Evolutionary conservation across 1,140 invertebrate genomes (phyloP), one percentile per base, ranked within the genome.

Genomic region (Drosophila varians): DNA sequence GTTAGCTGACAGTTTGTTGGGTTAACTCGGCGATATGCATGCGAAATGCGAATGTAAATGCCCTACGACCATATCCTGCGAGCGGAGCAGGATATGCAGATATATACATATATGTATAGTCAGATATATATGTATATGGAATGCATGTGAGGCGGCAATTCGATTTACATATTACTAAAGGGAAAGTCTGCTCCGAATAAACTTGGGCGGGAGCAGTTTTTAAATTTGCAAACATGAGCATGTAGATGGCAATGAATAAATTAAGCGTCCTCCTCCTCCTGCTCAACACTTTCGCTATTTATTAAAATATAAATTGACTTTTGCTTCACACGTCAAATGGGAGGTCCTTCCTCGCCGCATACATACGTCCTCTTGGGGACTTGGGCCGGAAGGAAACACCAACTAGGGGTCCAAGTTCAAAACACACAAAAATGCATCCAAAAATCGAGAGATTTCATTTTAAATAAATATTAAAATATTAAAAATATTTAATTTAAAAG

Each of bases 221-320:
- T 84, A 84, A 86, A 86, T 86, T 84, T 84, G 75, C 79, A 84
- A 84, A 84, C 79, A 84, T 84, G 79, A 84, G 79, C 71, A 84
- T 84, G 79, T 79, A 86, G 86, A 86, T 84, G 86, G 80, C 79
- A 84, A 84, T 84, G 79, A 84, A 84, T 84, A 84, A 84, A 84
- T 84, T 84, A 84, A 86, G 70, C 19, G n/a, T 14, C 31, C 19
- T 53, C 21, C 23, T 12, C 1, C 21, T 34, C 62, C 64, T 71
- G 25, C 52, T 68, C 80, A 84, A 84, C 79, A 84, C 75, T 84
- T 84, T 79, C 75, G 64, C 80, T 86, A 84, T 84, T 84, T 84
- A 75, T 83, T 79, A 78, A 64, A 75, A 72, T 64, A 75, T 64
- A 83, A 83, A 84, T 83, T 84, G 79, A 74, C 71, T 74, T 36